phyloP scores from a whole-genome alignment of 2,797 vertebrate species.

The Antennarius maculatus region DNA sequence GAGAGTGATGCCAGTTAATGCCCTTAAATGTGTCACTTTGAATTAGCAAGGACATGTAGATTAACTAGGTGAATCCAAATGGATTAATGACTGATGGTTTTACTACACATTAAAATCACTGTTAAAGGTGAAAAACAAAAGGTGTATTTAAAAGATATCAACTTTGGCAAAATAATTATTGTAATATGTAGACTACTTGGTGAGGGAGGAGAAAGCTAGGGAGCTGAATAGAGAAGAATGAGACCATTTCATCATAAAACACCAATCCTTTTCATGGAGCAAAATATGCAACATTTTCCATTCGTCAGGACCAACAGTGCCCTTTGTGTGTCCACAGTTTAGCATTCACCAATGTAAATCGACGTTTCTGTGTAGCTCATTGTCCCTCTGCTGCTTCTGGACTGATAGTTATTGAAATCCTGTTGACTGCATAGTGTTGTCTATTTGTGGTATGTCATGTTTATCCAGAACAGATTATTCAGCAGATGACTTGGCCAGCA shows the following conservation, averaged over 20 bases:
- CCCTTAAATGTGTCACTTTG: background rate
- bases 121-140: background rate
- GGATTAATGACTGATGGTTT: no score
- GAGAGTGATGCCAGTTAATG: background rate
- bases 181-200: no score
- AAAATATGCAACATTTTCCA: conserved; percentile 67
- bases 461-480: conserved; percentile 65
- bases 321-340: conserved; percentile 72
- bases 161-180: no score
- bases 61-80: no score
- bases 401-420: conserved; percentile 54
- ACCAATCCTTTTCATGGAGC: conserved; percentile 44
- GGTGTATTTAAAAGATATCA: no score
- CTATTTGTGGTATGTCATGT: conserved; percentile 37
- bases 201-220: background rate
- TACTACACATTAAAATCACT: no score
- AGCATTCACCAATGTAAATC: conserved; percentile 58
- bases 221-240: conserved; percentile 22
- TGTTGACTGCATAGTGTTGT: conserved; percentile 52
- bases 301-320: conserved; percentile 51
- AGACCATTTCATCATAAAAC: conserved; percentile 34
- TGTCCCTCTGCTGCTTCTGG: conserved; percentile 68
- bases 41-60: no score
- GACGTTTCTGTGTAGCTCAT: conserved; percentile 67
- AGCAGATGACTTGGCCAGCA: conserved; percentile 22